phyloP scores from a whole-genome alignment of 2,888 invertebrate species.

The Drosophila anceps region DNA sequence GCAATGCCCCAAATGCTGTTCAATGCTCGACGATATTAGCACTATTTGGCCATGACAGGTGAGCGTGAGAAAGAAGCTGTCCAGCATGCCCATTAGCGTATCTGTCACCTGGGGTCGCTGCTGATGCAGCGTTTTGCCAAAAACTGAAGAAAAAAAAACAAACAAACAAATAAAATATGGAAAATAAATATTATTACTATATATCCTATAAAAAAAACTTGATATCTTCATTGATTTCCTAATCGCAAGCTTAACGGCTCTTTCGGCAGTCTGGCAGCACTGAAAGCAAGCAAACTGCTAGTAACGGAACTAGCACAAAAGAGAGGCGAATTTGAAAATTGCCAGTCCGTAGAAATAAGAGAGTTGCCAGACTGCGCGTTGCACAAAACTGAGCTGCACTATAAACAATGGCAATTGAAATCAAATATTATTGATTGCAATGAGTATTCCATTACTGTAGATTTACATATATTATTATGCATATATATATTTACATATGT shows the following conservation, averaged over 20 bases:
- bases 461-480: too few species aligned
- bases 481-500: not conserved
- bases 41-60: slow-evolving; percentile 93
- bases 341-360: not conserved
- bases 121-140: slow-evolving; percentile 87
- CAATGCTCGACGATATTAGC: slow-evolving; percentile 93
- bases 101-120: slow-evolving; percentile 87
- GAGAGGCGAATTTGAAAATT: not conserved
- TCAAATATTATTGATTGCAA: not conserved
- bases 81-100: slow-evolving; percentile 89
- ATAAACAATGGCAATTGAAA: not conserved
- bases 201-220: too few species aligned
- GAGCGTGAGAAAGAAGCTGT: slow-evolving; percentile 92
- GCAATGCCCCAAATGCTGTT: slow-evolving; percentile 93
- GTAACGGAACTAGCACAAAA: not conserved
- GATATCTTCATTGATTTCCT: not conserved
- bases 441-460: too few species aligned
- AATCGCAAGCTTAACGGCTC: not conserved
- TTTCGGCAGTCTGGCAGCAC: slow-evolving; percentile 1
- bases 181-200: not conserved
- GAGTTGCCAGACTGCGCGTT: slow-evolving; percentile 2
- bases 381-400: not conserved
- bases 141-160: slow-evolving; percentile 83
- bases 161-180: not conserved
- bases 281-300: not conserved